A percentile compares a stretch with the other conserved stretches of the same genome.
Evolutionary conservation across 2,113 vertebrate genomes (phyloP).

Genomic region (Corythoichthys haematopterus): DNA sequence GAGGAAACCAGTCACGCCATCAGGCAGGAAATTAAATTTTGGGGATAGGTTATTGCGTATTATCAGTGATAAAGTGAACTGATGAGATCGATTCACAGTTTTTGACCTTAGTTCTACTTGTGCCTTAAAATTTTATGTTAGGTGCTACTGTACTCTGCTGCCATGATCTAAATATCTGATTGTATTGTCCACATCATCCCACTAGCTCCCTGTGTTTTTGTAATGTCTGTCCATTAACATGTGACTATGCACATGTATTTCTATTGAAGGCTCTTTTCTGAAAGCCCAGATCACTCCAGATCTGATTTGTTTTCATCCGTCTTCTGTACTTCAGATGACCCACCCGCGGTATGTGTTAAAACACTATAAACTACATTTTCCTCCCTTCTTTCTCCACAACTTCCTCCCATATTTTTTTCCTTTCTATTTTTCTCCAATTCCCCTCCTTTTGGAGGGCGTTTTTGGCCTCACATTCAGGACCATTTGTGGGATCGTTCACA

Average conservation of each 20-base stretch:
- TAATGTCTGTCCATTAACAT: slow-evolving; percentile 16
- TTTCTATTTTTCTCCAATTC: slow-evolving; percentile 17
- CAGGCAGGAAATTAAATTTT: too few species aligned
- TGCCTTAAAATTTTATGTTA: too few species aligned
- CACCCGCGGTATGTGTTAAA: slow-evolving; percentile 60
- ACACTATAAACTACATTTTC: slow-evolving; percentile 55
- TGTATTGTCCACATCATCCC: neutral
- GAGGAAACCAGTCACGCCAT: too few species aligned
- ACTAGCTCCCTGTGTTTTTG: neutral
- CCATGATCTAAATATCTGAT: neutral
- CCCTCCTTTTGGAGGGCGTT: slow-evolving; percentile 33
- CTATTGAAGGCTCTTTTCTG: slow-evolving; percentile 27
- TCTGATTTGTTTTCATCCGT: slow-evolving; percentile 66
- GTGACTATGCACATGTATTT: slow-evolving; percentile 37
- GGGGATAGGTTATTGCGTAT: too few species aligned
- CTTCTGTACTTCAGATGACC: slow-evolving; percentile 68
- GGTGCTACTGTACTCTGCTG: too few species aligned
- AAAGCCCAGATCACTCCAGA: slow-evolving; percentile 59
- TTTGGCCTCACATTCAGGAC: slow-evolving; percentile 58
- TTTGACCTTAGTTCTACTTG: too few species aligned
- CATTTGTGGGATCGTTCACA: slow-evolving; percentile 64
- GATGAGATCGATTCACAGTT: too few species aligned
- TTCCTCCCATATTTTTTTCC: slow-evolving; percentile 13
- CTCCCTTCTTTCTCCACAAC: slow-evolving; percentile 21
- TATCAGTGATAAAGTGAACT: too few species aligned